These are phyloP conservation scores for Zosterops borbonicus DNA, from an alignment of 2,113 vertebrate species.

Conservation along the genomic window DNA sequence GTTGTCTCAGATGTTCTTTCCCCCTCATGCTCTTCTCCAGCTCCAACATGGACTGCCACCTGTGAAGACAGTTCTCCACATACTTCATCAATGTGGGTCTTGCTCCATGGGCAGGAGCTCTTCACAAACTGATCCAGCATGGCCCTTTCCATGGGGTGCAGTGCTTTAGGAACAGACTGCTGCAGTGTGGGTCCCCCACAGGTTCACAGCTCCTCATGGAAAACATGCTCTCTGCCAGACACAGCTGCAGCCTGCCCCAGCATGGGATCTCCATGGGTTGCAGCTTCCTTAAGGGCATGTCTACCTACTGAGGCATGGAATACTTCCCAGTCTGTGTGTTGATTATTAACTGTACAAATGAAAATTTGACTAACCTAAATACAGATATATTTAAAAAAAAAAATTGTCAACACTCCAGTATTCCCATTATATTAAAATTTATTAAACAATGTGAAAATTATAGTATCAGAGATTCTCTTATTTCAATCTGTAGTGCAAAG, in stretches of 20 bases:
- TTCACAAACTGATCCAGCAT: background rate
- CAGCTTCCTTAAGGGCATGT: background rate
- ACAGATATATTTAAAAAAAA: background rate
- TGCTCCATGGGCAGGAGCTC: background rate
- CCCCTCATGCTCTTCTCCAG: rapidly evolving
- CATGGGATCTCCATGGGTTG: rapidly evolving
- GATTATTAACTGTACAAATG: background rate
- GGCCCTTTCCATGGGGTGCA: background rate
- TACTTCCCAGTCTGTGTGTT: background rate
- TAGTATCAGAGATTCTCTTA: background rate
- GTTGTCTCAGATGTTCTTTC: background rate
- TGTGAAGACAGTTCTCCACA: background rate
- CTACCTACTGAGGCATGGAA: background rate
- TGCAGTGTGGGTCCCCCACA: rapidly evolving
- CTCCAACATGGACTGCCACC: background rate
- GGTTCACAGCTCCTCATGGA: rapidly evolving
- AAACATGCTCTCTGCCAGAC: background rate
- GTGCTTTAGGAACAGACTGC: background rate
- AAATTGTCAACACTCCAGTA: background rate
- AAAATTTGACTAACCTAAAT: background rate
- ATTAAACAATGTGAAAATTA: background rate
- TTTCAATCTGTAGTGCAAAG: background rate
- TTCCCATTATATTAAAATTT: background rate
- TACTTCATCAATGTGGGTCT: rapidly evolving
- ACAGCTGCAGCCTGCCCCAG: background rate